phyloP scores from a whole-genome alignment of 2,888 invertebrate genomes.

The Mesorhabditis sp. region DNA sequence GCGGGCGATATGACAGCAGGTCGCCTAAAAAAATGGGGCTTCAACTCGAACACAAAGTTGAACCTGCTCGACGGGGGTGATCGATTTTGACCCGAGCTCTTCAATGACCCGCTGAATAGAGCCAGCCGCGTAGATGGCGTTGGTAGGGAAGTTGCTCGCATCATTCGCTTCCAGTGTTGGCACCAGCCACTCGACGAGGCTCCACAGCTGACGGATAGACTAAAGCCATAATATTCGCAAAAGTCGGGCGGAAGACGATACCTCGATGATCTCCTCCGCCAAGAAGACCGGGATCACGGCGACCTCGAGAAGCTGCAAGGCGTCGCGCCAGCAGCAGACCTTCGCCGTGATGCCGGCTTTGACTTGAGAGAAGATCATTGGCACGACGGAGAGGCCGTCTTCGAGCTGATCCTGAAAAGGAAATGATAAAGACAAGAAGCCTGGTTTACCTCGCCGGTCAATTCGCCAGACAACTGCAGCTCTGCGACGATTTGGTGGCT shows the following conservation, averaged over 20 bases:
- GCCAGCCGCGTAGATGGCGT: conserved; percentile 24
- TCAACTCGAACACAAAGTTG: not conserved
- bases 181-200: conserved; percentile 14
- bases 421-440: no score
- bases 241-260: not conserved
- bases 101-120: conserved; percentile 23
- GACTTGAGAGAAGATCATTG: not conserved
- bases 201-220: not conserved
- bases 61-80: conserved; percentile 24
- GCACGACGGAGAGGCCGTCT: not conserved
- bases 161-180: conserved; percentile 19
- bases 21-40: not conserved
- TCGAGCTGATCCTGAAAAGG: no score
- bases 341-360: not conserved
- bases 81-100: conserved; percentile 12
- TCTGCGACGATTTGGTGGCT: not conserved
- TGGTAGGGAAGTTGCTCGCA: conserved; percentile 27
- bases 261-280: not conserved
- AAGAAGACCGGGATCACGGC: no score
- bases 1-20: not conserved
- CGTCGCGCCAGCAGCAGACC: not conserved
- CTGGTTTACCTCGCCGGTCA: not conserved
- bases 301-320: not conserved
- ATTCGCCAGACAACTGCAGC: not conserved
- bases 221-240: not conserved